phyloP scores from a whole-genome alignment of 2,113 vertebrate species.

The Pomatostomus ruficeps region DNA sequence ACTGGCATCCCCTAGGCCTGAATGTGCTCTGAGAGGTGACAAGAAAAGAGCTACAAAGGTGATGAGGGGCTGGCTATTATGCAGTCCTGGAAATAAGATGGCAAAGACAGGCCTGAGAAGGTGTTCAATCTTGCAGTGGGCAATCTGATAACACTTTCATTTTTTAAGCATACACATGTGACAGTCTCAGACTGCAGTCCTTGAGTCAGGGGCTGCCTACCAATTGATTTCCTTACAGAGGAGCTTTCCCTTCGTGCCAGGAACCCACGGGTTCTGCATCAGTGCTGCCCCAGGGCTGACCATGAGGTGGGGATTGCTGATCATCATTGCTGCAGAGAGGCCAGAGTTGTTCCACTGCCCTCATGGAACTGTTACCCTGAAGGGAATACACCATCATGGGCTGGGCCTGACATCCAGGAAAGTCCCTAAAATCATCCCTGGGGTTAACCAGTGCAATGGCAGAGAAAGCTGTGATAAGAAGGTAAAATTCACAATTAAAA shows the following conservation, averaged over 20 bases:
- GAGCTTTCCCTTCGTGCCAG: neutral
- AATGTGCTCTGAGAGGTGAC: neutral
- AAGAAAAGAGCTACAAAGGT: neutral
- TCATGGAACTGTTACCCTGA: neutral
- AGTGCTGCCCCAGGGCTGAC: neutral
- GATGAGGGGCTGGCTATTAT: neutral
- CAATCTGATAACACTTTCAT: constrained; percentile 13
- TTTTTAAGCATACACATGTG: constrained; percentile 23
- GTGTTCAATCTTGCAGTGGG: neutral
- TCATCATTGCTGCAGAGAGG: neutral
- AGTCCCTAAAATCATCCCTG: neutral
- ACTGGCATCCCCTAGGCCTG: neutral
- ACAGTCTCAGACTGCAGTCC: neutral
- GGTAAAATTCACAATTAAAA: neutral
- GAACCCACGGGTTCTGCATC: neutral
- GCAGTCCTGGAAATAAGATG: neutral
- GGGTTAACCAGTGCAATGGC: neutral
- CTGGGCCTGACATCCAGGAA: neutral
- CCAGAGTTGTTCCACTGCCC: neutral
- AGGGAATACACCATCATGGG: neutral
- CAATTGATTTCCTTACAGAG: constrained; percentile 38
- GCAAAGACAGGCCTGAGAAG: neutral
- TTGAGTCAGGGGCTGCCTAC: constrained; percentile 35
- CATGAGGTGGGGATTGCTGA: neutral
- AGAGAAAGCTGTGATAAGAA: neutral